Base-by-base conservation (phyloP, 2,888 invertebrate genomes). In the Xylota segnis region DNA sequence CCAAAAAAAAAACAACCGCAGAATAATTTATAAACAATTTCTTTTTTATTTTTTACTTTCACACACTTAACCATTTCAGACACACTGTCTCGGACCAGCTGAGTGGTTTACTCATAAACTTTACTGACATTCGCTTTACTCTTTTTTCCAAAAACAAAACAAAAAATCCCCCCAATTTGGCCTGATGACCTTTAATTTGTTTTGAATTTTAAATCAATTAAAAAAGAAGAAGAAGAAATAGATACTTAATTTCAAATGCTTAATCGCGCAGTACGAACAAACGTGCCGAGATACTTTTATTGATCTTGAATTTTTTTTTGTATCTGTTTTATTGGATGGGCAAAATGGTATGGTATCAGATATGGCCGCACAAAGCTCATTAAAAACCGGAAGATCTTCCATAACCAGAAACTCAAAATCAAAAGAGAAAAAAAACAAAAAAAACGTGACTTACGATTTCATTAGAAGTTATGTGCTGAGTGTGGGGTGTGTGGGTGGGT, bases 111-210 rank as follows among this genome's bases (percentile, higher is more conserved):
- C 12, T 29, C 29, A 54, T 7, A n/a, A 1, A 65, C 18, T 2
- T n/a, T 4, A 29, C 7, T 9, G 32, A 14, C 9, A 29, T 34
- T 34, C n/a, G 18, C n/a, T 50, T 32, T 12, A 52, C 1, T 5
- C n/a, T 7, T 5, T 43, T 34, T n/a, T n/a, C n/a, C n/a, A n/a
- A n/a, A n/a, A n/a, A n/a, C n/a, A n/a, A n/a, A n/a, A 10, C 14
- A 40, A 61, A 27, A 40, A 75, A 68, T 75, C 71, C 27, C 56
- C 58, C 52, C 16, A 61, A 66, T 54, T 74, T 79, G 68, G 83
- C 63, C 61, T 50, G 74, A 74, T 74, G 83, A 79, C 83, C 83
- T 83, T 83, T 83, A 74, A 68, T 83, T 23, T 61, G 83, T 68
- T 83, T 78, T 78, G 78, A 68, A 83, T 83, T 74, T 63, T 40